These are phyloP conservation scores for Podargus strigoides DNA, from an alignment of 2,797 vertebrate species.

Conservation along the genomic window DNA sequence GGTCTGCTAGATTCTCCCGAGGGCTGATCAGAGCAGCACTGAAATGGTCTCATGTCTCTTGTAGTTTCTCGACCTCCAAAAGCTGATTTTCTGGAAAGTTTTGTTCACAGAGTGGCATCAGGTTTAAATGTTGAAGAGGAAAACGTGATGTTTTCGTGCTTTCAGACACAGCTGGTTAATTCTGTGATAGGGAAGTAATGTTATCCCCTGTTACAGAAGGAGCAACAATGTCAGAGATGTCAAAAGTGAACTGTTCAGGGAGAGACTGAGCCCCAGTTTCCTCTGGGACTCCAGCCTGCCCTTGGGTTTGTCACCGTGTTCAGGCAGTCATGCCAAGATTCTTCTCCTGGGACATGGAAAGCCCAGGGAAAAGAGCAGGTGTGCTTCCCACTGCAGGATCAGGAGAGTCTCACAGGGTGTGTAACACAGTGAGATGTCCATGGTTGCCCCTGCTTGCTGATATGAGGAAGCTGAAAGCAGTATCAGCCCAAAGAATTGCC, in stretches of 20 bases:
- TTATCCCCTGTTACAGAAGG: neutral
- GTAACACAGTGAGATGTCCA: neutral
- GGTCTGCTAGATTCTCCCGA: neutral
- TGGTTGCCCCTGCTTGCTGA: fast-evolving
- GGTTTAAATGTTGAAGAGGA: neutral
- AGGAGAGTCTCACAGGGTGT: neutral
- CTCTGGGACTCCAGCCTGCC: neutral
- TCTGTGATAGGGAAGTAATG: neutral
- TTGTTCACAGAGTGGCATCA: neutral
- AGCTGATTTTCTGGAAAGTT: conserved; percentile 11
- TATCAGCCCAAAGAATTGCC: neutral
- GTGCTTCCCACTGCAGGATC: fast-evolving
- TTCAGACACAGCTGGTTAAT: conserved; percentile 18
- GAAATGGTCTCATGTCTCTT: neutral
- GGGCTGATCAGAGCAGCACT: neutral
- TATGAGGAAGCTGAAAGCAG: neutral
- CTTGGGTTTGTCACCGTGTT: neutral
- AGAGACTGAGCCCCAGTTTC: neutral
- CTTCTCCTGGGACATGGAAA: neutral
- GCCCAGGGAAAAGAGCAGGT: neutral
- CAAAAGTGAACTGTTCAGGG: neutral
- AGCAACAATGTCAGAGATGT: neutral
- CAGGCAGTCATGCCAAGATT: neutral
- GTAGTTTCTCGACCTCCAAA: neutral
- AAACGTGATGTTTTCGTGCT: conserved; percentile 25